Evolutionary conservation across 2,113 vertebrate genomes (phyloP), one percentile per base, ranked within the genome.

Genomic region (Lepidothrix coronata): DNA sequence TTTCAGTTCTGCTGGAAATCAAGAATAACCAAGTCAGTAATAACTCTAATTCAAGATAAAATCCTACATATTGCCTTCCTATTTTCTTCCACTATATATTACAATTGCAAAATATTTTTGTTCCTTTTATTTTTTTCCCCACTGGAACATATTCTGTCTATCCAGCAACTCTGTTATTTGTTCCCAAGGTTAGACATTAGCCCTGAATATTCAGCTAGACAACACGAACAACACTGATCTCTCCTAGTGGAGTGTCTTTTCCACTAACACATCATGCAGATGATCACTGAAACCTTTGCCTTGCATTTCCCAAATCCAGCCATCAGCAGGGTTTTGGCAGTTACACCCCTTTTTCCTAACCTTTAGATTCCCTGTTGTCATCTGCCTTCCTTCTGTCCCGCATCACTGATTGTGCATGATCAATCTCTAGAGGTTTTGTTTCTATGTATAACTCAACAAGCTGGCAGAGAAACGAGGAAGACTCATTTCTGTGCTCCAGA

Each of bases 331-430:
- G 51, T 63, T 63, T 92, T 93, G 91, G 85, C 92, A 88, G 31
- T 30, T 58, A 28, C 43, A 65, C 41, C 67, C 61, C 65, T 83
- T 72, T 77, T 67, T 91, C 92, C 83, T 81, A 88, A 92, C 91
- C 90, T 92, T 95, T 96, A 13, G 35, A 57, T 49, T 83, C 68
- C 81, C 75, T 1, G 6, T 92, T 90, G 85, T 92, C 94, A 82
- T 93, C 78, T 93, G 73, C 88, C 86, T 96, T 65, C 57, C 78
- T 88, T 78, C 91, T 65, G 88, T 55, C 93, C 88, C 5, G 17
- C 93, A 94, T 95, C 96, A 89, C 90, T 95, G 95, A 75, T 66
- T 89, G 85, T 89, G 89, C 93, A 90, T 92, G 57, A 65, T 95
- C 95, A 80, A 59, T 84, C 95, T 94, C 88, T 30, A 48, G 83